phyloP scores from a whole-genome alignment of 2,888 invertebrate genomes.

The Sturmia bella region DNA sequence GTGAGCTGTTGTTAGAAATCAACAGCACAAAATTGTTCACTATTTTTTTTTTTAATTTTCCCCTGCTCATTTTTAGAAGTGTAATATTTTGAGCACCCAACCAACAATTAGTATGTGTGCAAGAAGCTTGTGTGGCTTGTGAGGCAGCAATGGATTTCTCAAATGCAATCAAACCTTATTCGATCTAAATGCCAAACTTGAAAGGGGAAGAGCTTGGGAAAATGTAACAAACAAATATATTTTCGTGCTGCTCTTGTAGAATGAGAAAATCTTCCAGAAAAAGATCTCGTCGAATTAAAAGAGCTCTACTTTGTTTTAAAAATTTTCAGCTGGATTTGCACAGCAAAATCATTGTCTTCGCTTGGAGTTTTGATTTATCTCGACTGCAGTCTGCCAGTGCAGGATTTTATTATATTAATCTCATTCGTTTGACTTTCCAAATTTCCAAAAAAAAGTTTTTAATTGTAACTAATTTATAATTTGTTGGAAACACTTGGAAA shows the following conservation, averaged over 20 bases:
- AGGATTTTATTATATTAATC: too few relatives aligned
- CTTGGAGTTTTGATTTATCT: too few relatives aligned
- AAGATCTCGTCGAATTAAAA: not conserved
- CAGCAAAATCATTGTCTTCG: too few relatives aligned
- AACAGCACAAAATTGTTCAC: not conserved
- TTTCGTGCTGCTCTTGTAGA: slow-evolving; percentile 27
- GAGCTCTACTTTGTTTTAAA: too few relatives aligned
- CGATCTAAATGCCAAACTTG: slow-evolving; percentile 33
- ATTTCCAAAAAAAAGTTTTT: not conserved
- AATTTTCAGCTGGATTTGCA: too few relatives aligned
- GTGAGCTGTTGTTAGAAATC: too few relatives aligned
- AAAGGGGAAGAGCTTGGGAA: not conserved
- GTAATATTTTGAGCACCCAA: not conserved
- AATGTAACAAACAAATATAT: slow-evolving; percentile 1
- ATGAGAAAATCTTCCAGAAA: not conserved
- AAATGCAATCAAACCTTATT: slow-evolving; percentile 25
- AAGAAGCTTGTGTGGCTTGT: slow-evolving; percentile 16
- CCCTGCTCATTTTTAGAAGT: slow-evolving; percentile 4
- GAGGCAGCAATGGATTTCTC: slow-evolving; percentile 8
- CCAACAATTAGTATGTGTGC: slow-evolving; percentile 15
- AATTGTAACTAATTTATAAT: not conserved
- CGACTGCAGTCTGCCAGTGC: too few relatives aligned
- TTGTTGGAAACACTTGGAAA: too few relatives aligned
- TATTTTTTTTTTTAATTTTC: not conserved
- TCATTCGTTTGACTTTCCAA: too few relatives aligned